Base-by-base conservation (phyloP, 2,888 invertebrate species). In the Thera britannica region DNA sequence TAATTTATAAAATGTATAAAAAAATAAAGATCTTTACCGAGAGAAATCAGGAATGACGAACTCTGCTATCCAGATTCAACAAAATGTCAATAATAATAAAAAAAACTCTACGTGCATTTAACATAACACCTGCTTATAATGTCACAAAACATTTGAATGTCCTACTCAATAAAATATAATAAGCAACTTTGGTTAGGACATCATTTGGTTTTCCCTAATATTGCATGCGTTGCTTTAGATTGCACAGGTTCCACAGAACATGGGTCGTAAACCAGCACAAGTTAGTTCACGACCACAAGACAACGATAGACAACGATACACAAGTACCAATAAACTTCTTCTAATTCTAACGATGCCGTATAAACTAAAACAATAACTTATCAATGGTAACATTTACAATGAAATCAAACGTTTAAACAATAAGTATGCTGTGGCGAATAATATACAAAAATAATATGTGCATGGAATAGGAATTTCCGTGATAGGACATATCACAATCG, bases 361-460 rank as follows among this genome's bases (percentile, higher is more conserved):
- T 75, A 81, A 41, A 83, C 82, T 85, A 88, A 85, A 85, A 84
- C 83, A 86, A 89, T 90, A 91, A 91, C 92, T 90, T 90, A 92
- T 84, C 86, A 90, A 92, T 92, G 93, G 92, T 92, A 92, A 93
- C 92, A 91, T 91, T 90, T 90, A 92, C 91, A 91, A 90, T 90
- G 91, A 91, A 85, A 82, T 75, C 77, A 85, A 73, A 74, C 66
- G 48, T 67, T 67, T 86, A 87, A 81, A 83, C 75, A 78, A 75
- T 77, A 78, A 72, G 81, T 85, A 85, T 81, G 85, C 83, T 74
- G 83, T 80, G 85, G 85, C 84, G 88, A 89, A 89, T 81, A 85
- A 87, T 87, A 87, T 87, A 90, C 85, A 89, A 90, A 90, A 90
- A 90, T 87, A 90, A 90, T 81, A 88, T 85, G 87, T 89, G 87